Evolutionary conservation across 2,888 invertebrate genomes (phyloP).

Genomic region (Tryphoninae sp.): DNA sequence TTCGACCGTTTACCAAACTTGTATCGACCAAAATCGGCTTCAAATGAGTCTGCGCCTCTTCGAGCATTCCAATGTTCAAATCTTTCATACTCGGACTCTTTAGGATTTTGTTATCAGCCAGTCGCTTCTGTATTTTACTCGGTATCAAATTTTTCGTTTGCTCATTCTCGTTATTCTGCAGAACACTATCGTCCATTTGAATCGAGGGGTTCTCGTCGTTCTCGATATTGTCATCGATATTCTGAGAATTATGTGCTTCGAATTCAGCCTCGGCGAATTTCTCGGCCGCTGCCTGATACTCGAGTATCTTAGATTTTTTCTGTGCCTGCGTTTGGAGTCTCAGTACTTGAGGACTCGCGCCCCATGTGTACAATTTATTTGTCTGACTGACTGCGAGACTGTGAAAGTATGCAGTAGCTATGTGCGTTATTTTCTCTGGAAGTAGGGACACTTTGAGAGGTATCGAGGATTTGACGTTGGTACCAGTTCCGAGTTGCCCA

Average conservation of each 20-base stretch:
- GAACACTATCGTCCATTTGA: slow-evolving; percentile 40
- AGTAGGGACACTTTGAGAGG: slow-evolving; percentile 84
- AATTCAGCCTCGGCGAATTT: slow-evolving; percentile 71
- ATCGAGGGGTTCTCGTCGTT: slow-evolving; percentile 20
- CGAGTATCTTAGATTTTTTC: slow-evolving; percentile 83
- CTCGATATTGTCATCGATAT: not conserved
- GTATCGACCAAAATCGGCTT: slow-evolving; percentile 85
- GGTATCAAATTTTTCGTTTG: slow-evolving; percentile 34
- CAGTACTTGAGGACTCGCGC: slow-evolving; percentile 89
- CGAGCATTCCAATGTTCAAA: slow-evolving; percentile 68
- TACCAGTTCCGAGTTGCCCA: slow-evolving; percentile 88
- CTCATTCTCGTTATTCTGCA: slow-evolving; percentile 54
- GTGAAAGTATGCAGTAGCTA: slow-evolving; percentile 89
- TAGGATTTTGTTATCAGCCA: slow-evolving; percentile 51
- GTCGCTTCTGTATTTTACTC: slow-evolving; percentile 55
- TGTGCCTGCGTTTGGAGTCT: slow-evolving; percentile 86
- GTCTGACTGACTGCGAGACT: slow-evolving; percentile 86
- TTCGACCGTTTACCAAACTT: slow-evolving; percentile 84
- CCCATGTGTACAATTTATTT: slow-evolving; percentile 89
- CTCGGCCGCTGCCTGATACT: slow-evolving; percentile 81
- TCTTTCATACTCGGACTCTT: slow-evolving; percentile 64
- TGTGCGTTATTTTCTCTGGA: slow-evolving; percentile 82
- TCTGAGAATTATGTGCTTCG: slow-evolving; percentile 50
- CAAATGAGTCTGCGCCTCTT: slow-evolving; percentile 82
- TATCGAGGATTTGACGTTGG: slow-evolving; percentile 84